Evolutionary conservation across 2,797 vertebrate genomes (phyloP), one percentile per base, ranked within the genome.

Genomic region (Esox masquinongy): DNA sequence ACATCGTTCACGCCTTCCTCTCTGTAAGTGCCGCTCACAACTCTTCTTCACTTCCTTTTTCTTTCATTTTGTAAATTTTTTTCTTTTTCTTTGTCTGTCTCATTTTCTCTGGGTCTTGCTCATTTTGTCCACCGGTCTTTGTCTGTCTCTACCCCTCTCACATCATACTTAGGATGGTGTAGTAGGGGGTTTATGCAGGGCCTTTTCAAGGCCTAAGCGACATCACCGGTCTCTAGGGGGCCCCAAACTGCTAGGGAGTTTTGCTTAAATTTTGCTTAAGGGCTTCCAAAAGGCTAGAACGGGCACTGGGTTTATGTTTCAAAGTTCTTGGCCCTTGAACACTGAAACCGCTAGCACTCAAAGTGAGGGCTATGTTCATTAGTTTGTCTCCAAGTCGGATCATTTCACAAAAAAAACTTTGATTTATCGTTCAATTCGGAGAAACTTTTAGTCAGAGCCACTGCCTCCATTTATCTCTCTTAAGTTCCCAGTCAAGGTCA

Each of bases 1-100:
- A 99, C 89, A 97, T 99, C 15, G 98, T 99, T 66, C 98, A 99
- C 0, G 98, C 98, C 88, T 99, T 99, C 91, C 95, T 99, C 81
- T 99, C 97, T 56, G 97, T 99, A 85, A 95, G 95, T 63, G 17
- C 74, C 15, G 56, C 74, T 43, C 31, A 3, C 36, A 24, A 5
- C 29, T 61, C 26, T 39, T 69, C 36, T 22, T 16, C 36, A 29
- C n/a, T 70, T 22, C 50, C 39, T 29, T 51, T 39, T 11, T 64
- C 72, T 31, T 36, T 70, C 36, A 9, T 73, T 22, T 5, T 61
- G 15, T 74, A 11, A n/a, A 15, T 29, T 26, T 31, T 26, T 36
- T 11, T 24, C 15, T 24, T 29, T 69, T 22, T 56, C 29, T 80
- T 91, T n/a, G 11, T 51, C 43, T 31, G 16, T 17, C 34, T 64